phyloP scores from a whole-genome alignment of 2,113 vertebrate species.

The Odontesthes bonariensis region DNA sequence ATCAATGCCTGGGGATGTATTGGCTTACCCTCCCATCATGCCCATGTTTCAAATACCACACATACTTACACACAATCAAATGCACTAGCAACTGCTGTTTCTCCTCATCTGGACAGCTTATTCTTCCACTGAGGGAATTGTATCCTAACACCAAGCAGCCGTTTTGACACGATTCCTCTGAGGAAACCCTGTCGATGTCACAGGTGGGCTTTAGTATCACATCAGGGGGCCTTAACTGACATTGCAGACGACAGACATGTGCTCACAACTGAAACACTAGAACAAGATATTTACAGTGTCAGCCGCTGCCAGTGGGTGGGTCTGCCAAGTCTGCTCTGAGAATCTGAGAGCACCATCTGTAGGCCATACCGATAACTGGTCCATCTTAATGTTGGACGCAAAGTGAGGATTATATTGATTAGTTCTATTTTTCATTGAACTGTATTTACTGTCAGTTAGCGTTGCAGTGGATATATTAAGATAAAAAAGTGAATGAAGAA shows the following conservation, averaged over 20 bases:
- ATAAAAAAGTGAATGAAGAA: neutral
- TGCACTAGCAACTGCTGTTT: neutral
- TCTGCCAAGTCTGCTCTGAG: constrained; percentile 25
- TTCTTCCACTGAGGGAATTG: neutral
- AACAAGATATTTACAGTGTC: constrained; percentile 49
- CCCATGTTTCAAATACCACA: neutral
- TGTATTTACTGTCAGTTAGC: neutral
- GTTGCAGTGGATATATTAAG: neutral
- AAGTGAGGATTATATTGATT: neutral
- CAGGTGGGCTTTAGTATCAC: constrained; percentile 29
- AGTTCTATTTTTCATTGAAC: neutral
- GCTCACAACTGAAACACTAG: constrained; percentile 41
- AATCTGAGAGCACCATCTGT: constrained; percentile 73
- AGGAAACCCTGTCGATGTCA: constrained; percentile 4
- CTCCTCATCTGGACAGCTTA: neutral
- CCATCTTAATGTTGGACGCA: neutral
- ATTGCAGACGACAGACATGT: constrained; percentile 24
- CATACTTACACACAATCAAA: neutral
- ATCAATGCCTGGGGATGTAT: constrained; percentile 56
- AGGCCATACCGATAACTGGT: constrained; percentile 28
- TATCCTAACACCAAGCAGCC: neutral
- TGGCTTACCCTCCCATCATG: constrained; percentile 42
- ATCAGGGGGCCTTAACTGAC: constrained; percentile 3
- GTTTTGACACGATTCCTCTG: neutral
- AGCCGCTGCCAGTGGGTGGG: constrained; percentile 34